phyloP scores from a whole-genome alignment of 2,113 vertebrate species.

The Perca fluviatilis region DNA sequence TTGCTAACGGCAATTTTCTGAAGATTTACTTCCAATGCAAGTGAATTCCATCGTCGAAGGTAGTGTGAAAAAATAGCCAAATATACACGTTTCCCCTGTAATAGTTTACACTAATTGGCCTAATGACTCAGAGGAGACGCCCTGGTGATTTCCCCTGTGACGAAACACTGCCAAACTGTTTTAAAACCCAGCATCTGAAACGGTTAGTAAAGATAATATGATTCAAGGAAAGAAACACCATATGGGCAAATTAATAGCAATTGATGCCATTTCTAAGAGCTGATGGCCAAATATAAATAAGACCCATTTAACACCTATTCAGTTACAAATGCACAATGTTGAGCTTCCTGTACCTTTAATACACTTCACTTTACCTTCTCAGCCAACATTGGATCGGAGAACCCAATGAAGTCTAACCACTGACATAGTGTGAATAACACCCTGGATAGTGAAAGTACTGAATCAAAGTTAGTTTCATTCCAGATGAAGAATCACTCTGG shows the following conservation, averaged over 20 bases:
- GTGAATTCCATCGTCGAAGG: background rate
- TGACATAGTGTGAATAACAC: slow-evolving; percentile 41
- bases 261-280: background rate
- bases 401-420: slow-evolving; percentile 37
- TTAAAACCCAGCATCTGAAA: background rate
- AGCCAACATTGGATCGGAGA: background rate
- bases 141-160: background rate
- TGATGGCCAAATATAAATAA: background rate
- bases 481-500: slow-evolving; percentile 39
- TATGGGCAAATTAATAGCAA: background rate
- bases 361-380: background rate
- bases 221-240: background rate
- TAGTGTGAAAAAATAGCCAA: background rate
- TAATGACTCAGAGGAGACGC: background rate
- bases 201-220: background rate
- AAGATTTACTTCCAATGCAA: background rate
- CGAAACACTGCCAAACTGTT: background rate
- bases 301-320: background rate
- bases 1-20: background rate
- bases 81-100: background rate
- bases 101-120: background rate
- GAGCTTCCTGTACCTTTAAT: background rate
- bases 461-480: slow-evolving; percentile 43
- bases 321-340: background rate
- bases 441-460: slow-evolving; percentile 18